These are phyloP conservation scores for Hyles vespertilio DNA, from an alignment of 1,140 invertebrate genomes.

Conservation along the genomic window DNA sequence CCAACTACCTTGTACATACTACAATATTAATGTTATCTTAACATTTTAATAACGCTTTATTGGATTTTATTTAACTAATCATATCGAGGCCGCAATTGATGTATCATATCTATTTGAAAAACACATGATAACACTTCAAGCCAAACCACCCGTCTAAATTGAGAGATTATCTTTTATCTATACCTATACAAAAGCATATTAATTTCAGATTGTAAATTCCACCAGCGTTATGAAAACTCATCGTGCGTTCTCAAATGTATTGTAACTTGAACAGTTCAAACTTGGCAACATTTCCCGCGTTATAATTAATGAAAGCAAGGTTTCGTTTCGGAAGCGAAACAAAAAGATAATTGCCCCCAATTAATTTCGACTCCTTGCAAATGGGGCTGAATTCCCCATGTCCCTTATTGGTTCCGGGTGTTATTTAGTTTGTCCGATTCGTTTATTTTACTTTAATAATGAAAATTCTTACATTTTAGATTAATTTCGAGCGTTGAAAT, in stretches of 20 bases:
- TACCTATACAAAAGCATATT: background rate
- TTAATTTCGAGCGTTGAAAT: too few relatives aligned
- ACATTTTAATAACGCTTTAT: too few relatives aligned
- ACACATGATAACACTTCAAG: too few relatives aligned
- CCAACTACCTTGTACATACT: too few relatives aligned
- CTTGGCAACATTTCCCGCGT: slow-evolving; percentile 35
- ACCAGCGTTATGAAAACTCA: background rate
- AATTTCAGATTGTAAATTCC: background rate
- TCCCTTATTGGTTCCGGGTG: slow-evolving; percentile 42
- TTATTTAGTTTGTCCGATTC: slow-evolving; percentile 40
- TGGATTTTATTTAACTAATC: too few relatives aligned
- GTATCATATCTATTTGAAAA: too few relatives aligned
- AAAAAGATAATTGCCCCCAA: slow-evolving; percentile 67
- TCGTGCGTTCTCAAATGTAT: slow-evolving; percentile 26
- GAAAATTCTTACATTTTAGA: slow-evolving; percentile 17
- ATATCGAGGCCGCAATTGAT: too few relatives aligned
- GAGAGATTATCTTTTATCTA: background rate
- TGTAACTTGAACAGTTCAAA: slow-evolving; percentile 34
- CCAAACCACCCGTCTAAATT: too few relatives aligned
- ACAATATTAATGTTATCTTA: too few relatives aligned
- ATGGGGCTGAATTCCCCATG: slow-evolving; percentile 37
- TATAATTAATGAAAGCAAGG: slow-evolving; percentile 53
- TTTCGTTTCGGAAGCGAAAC: slow-evolving; percentile 50
- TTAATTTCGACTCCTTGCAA: slow-evolving; percentile 65
- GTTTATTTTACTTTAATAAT: slow-evolving; percentile 43